Base-by-base conservation (phyloP, 2,113 vertebrate genomes). In the Zeus faber region DNA sequence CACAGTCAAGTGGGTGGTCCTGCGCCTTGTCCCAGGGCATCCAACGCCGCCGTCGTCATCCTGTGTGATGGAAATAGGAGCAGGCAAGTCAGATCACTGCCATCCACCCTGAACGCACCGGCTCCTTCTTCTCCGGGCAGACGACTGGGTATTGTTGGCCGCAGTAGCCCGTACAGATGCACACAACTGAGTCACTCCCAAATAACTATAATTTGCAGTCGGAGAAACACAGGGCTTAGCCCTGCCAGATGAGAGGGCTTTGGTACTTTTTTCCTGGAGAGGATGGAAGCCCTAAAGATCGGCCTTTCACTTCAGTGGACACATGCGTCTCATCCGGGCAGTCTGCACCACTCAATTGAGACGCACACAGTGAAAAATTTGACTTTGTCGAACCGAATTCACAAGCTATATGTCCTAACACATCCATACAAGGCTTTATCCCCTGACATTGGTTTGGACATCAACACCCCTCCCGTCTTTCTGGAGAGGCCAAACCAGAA, bases 201-300 rank as follows among this genome's bases (percentile, higher is more conserved):
- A 87, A 87, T 81, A 49, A 85, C 83, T 82, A 70, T 87, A 77
- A 87, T 85, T 85, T 78, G 25, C 63, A 75, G 61, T 58, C 37
- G 58, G 50, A 81, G 66, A 70, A 85, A 74, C 69, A 62, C 27
- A 41, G 54, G 50, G 52, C 57, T 72, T 43, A 76, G 58, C 54
- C 55, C 58, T 49, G 60, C 52, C 58, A 73, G 54, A 57, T 57
- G 43, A 58, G 74, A 70, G 62, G 54, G 65, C n/a, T 33, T 49
- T 51, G 29, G 39, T 56, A 5, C 71, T 74, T 31, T 75, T 69
- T 54, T 62, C 60, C 43, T 37, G 1, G 25, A 70, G 57, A 58
- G 68, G 69, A 66, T 62, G 62, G 62, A 74, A 59, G 33, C 9
- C 62, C 55, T 72, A 58, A 68, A 80, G 76, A 61, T 33, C 59